These are phyloP conservation scores for Nothocercus julius DNA, from an alignment of 2,113 vertebrate genomes.

Conservation along the genomic window DNA sequence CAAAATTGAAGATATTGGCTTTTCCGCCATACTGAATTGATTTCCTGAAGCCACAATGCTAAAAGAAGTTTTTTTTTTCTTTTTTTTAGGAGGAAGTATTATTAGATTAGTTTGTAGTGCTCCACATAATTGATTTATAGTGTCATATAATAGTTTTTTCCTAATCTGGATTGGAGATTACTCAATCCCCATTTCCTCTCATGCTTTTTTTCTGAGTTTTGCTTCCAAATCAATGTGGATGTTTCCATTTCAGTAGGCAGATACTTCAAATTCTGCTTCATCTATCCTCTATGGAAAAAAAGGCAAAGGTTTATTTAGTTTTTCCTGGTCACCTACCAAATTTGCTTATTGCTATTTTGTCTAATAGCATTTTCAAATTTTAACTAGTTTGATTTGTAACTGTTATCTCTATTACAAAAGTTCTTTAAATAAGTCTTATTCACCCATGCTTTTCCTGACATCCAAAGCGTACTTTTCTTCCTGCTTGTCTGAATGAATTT, in stretches of 20 bases:
- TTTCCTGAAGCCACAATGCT: neutral
- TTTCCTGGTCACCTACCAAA: neutral
- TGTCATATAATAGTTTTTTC: neutral
- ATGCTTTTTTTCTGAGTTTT: neutral
- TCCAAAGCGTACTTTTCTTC: neutral
- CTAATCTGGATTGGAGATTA: neutral
- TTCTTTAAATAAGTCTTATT: neutral
- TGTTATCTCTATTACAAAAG: neutral
- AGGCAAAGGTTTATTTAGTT: neutral
- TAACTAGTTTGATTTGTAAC: neutral
- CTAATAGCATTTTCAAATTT: neutral
- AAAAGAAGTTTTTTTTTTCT: neutral
- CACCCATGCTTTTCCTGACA: neutral
- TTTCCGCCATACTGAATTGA: neutral
- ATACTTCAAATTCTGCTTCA: neutral
- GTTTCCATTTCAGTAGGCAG: neutral
- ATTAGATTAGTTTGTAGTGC: neutral
- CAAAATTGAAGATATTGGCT: neutral
- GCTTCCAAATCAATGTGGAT: neutral
- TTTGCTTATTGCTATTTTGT: neutral
- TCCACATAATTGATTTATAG: neutral
- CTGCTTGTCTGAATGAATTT: neutral
- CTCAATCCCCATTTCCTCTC: neutral
- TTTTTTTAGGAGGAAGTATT: neutral
- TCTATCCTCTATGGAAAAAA: neutral